These are phyloP conservation scores for Ptilorrhoa leucosticta DNA, from an alignment of 2,113 vertebrate genomes.

Conservation along the genomic window DNA sequence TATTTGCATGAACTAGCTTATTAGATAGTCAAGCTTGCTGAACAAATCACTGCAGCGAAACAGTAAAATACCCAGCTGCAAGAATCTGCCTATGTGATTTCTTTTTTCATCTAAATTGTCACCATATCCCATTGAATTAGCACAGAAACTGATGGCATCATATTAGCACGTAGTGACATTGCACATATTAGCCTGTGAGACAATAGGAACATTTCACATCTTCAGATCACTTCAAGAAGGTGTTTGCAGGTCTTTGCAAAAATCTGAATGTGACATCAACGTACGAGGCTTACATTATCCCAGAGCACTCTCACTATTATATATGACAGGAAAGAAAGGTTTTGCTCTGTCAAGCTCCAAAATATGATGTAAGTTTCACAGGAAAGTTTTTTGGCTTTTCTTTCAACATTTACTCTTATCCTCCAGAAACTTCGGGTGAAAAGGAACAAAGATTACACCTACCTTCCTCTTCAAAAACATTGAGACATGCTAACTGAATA, in stretches of 20 bases:
- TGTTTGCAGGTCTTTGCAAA: background rate
- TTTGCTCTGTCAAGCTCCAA: background rate
- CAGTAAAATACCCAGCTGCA: background rate
- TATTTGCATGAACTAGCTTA: slow-evolving; percentile 57
- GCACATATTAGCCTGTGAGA: background rate
- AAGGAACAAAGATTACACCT: background rate
- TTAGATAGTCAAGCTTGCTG: slow-evolving; percentile 27
- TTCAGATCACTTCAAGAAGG: background rate
- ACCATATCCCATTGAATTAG: background rate
- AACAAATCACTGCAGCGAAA: slow-evolving; percentile 20
- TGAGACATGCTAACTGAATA: background rate
- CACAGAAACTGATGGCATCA: background rate
- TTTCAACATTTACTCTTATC: background rate
- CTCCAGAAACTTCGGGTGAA: background rate
- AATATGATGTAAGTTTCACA: background rate
- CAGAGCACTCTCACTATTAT: background rate
- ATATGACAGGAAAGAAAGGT: background rate
- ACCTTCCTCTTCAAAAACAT: background rate
- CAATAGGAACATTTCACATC: background rate
- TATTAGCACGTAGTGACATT: background rate
- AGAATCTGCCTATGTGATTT: background rate
- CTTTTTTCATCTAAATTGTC: slow-evolving; percentile 12
- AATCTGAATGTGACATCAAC: background rate
- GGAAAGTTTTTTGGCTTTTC: background rate
- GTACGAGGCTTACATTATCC: background rate